Conservation (phyloP, 35 echinoderm and acorn worm species). For the Heliocidaris tuberculata region DNA sequence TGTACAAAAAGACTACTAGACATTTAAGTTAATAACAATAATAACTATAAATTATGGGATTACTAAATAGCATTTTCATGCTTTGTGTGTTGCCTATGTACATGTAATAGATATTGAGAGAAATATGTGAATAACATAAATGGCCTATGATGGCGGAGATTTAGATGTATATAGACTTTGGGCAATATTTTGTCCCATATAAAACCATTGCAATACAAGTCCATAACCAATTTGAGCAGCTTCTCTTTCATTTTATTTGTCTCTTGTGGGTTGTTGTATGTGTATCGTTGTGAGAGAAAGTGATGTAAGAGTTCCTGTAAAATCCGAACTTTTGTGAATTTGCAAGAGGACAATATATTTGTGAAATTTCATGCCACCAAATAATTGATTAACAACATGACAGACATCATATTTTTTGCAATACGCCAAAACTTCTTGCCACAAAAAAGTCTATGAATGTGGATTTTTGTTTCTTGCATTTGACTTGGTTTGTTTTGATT, state of each 20-base stretch:
- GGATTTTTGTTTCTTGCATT: too few species aligned
- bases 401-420: too few species aligned
- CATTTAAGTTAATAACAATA: conserved; percentile 27
- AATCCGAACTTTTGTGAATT: too few species aligned
- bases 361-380: too few species aligned
- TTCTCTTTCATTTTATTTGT: not conserved
- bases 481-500: too few species aligned
- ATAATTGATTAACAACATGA: too few species aligned
- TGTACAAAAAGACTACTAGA: not conserved
- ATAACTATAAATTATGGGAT: not conserved
- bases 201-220: conserved; percentile 38
- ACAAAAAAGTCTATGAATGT: too few species aligned
- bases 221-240: not conserved
- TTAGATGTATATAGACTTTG: conserved; percentile 18
- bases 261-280: not conserved
- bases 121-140: not conserved
- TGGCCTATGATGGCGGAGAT: not conserved
- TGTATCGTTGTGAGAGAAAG: too few species aligned
- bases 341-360: too few species aligned
- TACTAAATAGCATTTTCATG: conserved; percentile 21
- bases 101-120: not conserved
- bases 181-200: conserved; percentile 42
- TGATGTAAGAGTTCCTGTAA: too few species aligned
- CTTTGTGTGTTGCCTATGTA: not conserved
- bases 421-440: too few species aligned